Evolutionary conservation across 2,888 invertebrate genomes (phyloP), one percentile per base, ranked within the genome.

Genomic region (Tetramorium bicarinatum): DNA sequence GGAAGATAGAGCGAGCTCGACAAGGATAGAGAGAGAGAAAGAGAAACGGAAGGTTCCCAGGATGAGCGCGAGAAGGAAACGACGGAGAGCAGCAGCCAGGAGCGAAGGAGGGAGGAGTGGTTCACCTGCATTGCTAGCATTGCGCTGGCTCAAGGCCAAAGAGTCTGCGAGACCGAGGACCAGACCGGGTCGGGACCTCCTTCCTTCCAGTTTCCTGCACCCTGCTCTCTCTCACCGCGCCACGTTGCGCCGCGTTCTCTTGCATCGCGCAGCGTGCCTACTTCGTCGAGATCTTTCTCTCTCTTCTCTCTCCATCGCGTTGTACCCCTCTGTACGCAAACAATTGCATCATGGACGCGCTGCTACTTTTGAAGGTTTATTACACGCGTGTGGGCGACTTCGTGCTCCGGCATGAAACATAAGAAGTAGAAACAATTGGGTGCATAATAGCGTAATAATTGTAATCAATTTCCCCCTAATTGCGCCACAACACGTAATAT

Each of bases 101-200:
- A 62, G 89, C 72, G 85, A 85, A 88, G 83, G 91, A 90, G 88
- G 87, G 87, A 88, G 91, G 93, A 94, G 94, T 93, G 94, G 94
- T 94, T 94, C 94, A 94, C 95, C 95, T 94, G 94, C 94, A 94
- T 95, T 94, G 94, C 94, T 93, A 93, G 93, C 94, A 94, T 94
- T 94, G 94, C 94, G 93, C 93, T 92, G 92, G 92, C 93, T 93
- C 93, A 93, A 94, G 94, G 93, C 93, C 94, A 94, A 91, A 90
- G 93, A 94, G 94, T 94, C 93, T 93, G 93, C 92, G 93, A 93
- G 93, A 92, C 91, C 92, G 89, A 87, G 90, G 93, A 92, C 92
- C 93, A 93, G 94, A 93, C 93, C 93, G 92, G 93, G 93, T 94
- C 93, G 93, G 93, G 93, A 92, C 92, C 93, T 93, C 93, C 93